phyloP scores from a whole-genome alignment of 2,797 vertebrate species.

The Onychomys arenicola region DNA sequence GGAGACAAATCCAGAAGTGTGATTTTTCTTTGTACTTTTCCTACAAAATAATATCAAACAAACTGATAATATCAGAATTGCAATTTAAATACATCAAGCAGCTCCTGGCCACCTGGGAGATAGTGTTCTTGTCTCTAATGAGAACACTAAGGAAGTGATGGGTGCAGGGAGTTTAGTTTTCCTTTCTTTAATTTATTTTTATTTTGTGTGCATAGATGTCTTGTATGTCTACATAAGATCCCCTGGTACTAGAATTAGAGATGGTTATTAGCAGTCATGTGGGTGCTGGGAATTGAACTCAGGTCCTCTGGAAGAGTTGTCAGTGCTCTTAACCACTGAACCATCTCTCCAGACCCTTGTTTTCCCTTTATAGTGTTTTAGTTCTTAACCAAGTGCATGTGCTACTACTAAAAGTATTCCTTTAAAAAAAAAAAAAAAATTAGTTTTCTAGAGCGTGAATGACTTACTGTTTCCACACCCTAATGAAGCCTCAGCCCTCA shows the following conservation, averaged over 20 bases:
- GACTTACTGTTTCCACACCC: background rate
- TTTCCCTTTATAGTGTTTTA: conserved; percentile 32
- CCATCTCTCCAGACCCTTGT: background rate
- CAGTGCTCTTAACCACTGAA: background rate
- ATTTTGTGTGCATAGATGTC: background rate
- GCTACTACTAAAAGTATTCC: conserved; percentile 20
- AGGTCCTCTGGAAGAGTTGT: background rate
- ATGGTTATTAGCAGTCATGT: background rate
- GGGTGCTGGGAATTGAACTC: background rate
- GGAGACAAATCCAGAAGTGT: conserved; percentile 18
- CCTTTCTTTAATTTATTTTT: background rate
- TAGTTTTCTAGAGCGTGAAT: background rate
- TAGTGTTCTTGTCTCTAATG: background rate
- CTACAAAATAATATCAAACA: conserved; percentile 51
- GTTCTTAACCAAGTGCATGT: conserved; percentile 8
- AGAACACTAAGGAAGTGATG: background rate
- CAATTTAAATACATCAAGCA: conserved; percentile 19
- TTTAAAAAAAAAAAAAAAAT: background rate
- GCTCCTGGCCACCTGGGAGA: background rate
- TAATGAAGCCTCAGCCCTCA: background rate
- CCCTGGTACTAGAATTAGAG: background rate
- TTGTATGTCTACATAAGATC: background rate
- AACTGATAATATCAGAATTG: conserved; percentile 43
- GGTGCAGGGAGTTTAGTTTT: background rate
- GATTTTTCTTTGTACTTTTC: conserved; percentile 23